Conservation (phyloP, 2,797 vertebrate genomes). For the Streptopelia turtur region DNA sequence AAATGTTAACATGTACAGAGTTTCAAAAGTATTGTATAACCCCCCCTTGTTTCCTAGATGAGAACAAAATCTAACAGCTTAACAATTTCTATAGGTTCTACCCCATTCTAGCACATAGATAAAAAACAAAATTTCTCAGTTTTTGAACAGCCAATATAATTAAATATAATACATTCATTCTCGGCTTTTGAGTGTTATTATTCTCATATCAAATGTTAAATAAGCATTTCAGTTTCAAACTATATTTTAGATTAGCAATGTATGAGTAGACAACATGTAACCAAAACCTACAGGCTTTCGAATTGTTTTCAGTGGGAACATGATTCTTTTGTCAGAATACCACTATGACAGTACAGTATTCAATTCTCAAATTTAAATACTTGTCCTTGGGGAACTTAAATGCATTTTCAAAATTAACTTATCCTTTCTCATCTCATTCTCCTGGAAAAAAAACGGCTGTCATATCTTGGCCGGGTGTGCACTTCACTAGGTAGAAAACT, state of each 20-base stretch:
- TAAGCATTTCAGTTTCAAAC: neutral
- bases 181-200: neutral
- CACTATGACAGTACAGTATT: neutral
- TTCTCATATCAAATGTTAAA: neutral
- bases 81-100: neutral
- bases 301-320: neutral
- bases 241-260: neutral
- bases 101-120: neutral
- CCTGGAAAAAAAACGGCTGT: neutral
- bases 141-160: neutral
- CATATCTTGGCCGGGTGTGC: neutral
- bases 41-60: neutral
- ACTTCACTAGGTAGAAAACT: neutral
- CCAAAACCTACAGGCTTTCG: neutral
- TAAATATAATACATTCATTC: neutral
- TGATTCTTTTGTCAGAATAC: neutral
- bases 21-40: neutral
- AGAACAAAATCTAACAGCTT: neutral
- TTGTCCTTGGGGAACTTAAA: neutral
- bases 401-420: neutral
- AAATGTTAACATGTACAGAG: neutral
- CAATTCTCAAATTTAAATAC: neutral
- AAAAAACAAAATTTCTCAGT: neutral
- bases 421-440: neutral
- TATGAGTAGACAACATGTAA: neutral